A percentile compares a stretch with the other conserved stretches of the same genome.
phyloP scores from a whole-genome alignment of 2,797 vertebrate genomes.

The Trichosurus vulpecula region DNA sequence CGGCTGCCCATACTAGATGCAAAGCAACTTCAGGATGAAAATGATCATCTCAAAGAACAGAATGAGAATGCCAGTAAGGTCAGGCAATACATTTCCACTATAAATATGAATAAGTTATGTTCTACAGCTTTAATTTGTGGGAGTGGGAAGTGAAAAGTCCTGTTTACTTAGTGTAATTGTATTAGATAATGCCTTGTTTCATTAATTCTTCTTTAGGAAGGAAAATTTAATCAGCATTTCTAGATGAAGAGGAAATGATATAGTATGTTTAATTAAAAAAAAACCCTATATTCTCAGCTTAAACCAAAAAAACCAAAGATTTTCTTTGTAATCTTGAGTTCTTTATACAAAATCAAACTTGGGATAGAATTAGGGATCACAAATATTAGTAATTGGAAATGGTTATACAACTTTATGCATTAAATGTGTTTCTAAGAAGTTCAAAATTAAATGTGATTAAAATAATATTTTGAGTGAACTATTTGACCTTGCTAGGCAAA shows the following conservation, averaged over 20 bases:
- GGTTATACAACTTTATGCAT: background rate
- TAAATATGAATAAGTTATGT: background rate
- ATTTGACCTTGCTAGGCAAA: conserved; percentile 27
- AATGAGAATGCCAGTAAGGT: conserved; percentile 91
- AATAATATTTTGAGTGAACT: background rate
- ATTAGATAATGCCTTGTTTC: conserved; percentile 49
- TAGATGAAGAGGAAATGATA: background rate
- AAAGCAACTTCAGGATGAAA: conserved; percentile 94
- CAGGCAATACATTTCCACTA: conserved; percentile 57
- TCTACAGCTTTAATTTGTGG: background rate
- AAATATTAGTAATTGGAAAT: conserved; percentile 19
- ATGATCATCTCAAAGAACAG: conserved; percentile 89
- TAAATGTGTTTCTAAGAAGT: background rate
- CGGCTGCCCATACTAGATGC: conserved; percentile 93
- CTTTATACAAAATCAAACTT: conserved; percentile 39
- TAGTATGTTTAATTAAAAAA: conserved; percentile 2
- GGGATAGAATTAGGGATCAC: conserved; percentile 42
- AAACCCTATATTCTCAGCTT: conserved; percentile 29
- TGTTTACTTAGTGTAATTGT: conserved; percentile 13
- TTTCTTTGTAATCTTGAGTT: conserved; percentile 17
- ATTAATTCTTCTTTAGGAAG: conserved; percentile 51
- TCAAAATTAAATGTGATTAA: background rate
- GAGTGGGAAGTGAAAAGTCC: background rate
- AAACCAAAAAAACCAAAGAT: conserved; percentile 41
- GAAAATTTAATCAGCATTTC: conserved; percentile 60